These are phyloP conservation scores for Boleophthalmus pectinirostris DNA, from an alignment of 2,113 vertebrate genomes.

Conservation along the genomic window DNA sequence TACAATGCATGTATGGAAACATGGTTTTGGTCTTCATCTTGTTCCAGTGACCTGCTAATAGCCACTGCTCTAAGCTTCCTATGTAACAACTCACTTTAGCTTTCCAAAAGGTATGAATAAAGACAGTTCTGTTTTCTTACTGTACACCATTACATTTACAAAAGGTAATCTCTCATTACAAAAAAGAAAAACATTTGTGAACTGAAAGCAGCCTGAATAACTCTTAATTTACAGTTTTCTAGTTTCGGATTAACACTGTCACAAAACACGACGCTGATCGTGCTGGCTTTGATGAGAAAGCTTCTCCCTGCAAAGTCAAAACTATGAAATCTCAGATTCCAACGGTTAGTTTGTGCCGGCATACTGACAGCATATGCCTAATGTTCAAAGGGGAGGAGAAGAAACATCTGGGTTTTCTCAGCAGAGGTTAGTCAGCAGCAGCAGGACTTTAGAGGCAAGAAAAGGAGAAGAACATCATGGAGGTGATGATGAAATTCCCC, in stretches of 20 bases:
- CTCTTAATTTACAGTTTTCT: conserved; percentile 65
- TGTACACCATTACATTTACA: conserved; percentile 81
- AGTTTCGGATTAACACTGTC: conserved; percentile 57
- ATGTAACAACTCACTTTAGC: conserved; percentile 75
- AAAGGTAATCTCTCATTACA: conserved; percentile 81
- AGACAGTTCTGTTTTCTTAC: conserved; percentile 75
- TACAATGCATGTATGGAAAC: conserved; percentile 52
- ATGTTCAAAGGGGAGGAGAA: conserved; percentile 20
- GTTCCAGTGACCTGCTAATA: conserved; percentile 57
- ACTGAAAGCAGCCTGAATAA: conserved; percentile 71
- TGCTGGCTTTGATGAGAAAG: conserved; percentile 57
- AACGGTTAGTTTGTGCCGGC: conserved; percentile 67
- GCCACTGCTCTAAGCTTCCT: conserved; percentile 51
- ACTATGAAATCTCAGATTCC: conserved; percentile 62
- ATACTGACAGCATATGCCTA: conserved; percentile 62
- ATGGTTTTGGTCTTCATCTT: conserved; percentile 58
- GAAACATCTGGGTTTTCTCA: conserved; percentile 43
- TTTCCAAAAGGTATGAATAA: conserved; percentile 71
- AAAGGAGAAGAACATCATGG: conserved; percentile 48
- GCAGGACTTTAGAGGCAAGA: conserved; percentile 65
- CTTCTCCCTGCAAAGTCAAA: conserved; percentile 61
- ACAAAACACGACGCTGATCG: conserved; percentile 47
- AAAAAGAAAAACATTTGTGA: conserved; percentile 65
- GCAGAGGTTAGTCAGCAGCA: conserved; percentile 73
- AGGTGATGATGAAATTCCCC: conserved; percentile 40